Evolutionary conservation across 2,888 invertebrate species (phyloP).

Genomic region (Drosophila borealis): DNA sequence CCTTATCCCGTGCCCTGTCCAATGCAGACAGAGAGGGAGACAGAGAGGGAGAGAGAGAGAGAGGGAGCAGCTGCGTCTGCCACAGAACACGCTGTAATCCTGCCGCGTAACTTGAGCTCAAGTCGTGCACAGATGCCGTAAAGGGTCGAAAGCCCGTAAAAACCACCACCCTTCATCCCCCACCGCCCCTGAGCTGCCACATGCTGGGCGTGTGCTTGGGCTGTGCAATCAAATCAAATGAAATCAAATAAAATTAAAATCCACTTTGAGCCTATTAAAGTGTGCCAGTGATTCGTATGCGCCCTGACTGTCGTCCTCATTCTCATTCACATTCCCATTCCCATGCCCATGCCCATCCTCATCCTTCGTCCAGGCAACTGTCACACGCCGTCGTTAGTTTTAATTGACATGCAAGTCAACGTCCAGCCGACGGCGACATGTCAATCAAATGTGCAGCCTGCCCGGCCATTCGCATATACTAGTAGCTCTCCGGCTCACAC

Average conservation of each 20-base stretch:
- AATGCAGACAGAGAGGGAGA: background rate
- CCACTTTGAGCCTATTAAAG: slow-evolving; percentile 84
- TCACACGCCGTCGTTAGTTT: slow-evolving; percentile 76
- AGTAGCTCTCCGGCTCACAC: slow-evolving; percentile 6
- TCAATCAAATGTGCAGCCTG: slow-evolving; percentile 80
- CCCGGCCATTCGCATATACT: slow-evolving; percentile 6
- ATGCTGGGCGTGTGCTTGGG: slow-evolving; percentile 61
- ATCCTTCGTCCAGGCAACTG: slow-evolving; percentile 31
- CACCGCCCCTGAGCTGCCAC: slow-evolving; percentile 50
- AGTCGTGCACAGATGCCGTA: slow-evolving; percentile 49
- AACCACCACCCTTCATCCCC: slow-evolving; percentile 9
- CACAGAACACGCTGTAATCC: slow-evolving; percentile 45
- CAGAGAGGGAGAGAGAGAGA: background rate
- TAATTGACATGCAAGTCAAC: slow-evolving; percentile 84
- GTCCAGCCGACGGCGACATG: slow-evolving; percentile 81
- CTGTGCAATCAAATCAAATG: slow-evolving; percentile 77
- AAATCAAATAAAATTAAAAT: slow-evolving; percentile 84
- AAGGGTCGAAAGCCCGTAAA: slow-evolving; percentile 49
- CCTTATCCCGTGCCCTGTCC: slow-evolving; percentile 50
- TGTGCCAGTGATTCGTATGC: slow-evolving; percentile 50
- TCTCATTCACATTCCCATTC: background rate
- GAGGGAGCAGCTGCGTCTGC: slow-evolving; percentile 36
- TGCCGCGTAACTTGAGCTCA: slow-evolving; percentile 69
- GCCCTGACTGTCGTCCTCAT: background rate
- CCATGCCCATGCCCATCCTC: background rate